phyloP scores from a whole-genome alignment of 2,113 vertebrate genomes.

The Lates calcarifer region DNA sequence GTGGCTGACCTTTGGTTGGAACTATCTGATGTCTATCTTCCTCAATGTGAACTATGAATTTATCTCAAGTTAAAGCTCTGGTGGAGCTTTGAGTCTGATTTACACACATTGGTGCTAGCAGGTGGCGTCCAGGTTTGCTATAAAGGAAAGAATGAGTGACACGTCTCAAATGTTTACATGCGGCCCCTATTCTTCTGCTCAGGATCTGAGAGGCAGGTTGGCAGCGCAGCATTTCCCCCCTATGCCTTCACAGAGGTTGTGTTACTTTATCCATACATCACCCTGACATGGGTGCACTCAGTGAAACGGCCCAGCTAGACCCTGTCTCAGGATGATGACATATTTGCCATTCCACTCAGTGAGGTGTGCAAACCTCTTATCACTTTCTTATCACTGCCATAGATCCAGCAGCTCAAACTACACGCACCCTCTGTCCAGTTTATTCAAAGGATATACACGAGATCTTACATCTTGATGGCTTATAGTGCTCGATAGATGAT shows the following conservation, averaged over 20 bases:
- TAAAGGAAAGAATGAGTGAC: slow-evolving; percentile 75
- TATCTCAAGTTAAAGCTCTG: background rate
- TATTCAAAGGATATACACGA: background rate
- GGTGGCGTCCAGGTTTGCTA: slow-evolving; percentile 27
- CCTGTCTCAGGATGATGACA: slow-evolving; percentile 72
- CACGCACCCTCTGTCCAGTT: background rate
- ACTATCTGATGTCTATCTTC: slow-evolving; percentile 25
- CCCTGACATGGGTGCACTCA: slow-evolving; percentile 82
- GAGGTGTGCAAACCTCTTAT: slow-evolving; percentile 61
- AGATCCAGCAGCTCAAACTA: slow-evolving; percentile 19
- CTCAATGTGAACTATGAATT: background rate
- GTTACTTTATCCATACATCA: slow-evolving; percentile 86
- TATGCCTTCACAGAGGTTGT: slow-evolving; percentile 75
- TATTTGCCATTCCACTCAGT: slow-evolving; percentile 74
- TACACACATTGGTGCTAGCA: slow-evolving; percentile 22
- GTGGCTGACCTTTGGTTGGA: slow-evolving; percentile 59
- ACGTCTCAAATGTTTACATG: slow-evolving; percentile 78
- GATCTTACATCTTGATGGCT: background rate
- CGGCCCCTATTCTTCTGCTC: slow-evolving; percentile 79
- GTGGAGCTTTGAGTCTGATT: background rate
- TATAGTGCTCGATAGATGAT: slow-evolving; percentile 13
- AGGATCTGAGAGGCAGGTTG: slow-evolving; percentile 65
- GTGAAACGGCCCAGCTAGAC: slow-evolving; percentile 68
- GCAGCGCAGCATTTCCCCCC: slow-evolving; percentile 53
- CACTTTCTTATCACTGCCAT: slow-evolving; percentile 50